phyloP scores from a whole-genome alignment of 2,888 invertebrate genomes.

The Leptinotarsa rubiginosa region DNA sequence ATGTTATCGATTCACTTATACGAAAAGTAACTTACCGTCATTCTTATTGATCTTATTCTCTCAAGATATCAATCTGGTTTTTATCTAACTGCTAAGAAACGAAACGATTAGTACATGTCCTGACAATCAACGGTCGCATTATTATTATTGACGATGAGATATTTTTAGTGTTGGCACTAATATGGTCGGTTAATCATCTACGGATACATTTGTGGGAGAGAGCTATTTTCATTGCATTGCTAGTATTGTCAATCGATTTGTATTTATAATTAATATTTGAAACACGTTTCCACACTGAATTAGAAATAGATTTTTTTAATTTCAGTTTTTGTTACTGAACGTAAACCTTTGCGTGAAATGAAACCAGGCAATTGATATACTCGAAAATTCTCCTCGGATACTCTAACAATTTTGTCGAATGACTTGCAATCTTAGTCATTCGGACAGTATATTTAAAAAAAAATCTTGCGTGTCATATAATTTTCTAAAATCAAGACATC shows the following conservation, averaged over 20 bases:
- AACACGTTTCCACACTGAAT: no score
- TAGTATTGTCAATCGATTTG: not conserved
- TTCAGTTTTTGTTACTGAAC: no score
- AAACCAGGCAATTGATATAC: no score
- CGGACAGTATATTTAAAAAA: no score
- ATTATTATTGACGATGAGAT: conserved; percentile 44
- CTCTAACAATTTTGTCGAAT: no score
- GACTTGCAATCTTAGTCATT: no score
- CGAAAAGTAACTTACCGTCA: conserved; percentile 45
- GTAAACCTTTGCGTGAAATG: no score
- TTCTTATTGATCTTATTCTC: conserved; percentile 41
- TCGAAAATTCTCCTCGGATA: no score
- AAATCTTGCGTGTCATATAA: no score
- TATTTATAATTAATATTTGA: not conserved
- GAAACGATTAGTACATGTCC: conserved; percentile 43
- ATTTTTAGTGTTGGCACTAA: conserved; percentile 44
- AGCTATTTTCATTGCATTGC: conserved; percentile 5
- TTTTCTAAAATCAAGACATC: no score
- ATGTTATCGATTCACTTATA: conserved; percentile 51
- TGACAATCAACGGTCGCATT: conserved; percentile 43
- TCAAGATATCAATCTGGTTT: conserved; percentile 44
- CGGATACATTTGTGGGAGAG: not conserved
- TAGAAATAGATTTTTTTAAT: no score
- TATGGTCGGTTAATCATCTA: conserved; percentile 20
- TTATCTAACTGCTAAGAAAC: conserved; percentile 34